Conservation (phyloP, 1,140 invertebrate genomes). For the Theocolax elegans region DNA sequence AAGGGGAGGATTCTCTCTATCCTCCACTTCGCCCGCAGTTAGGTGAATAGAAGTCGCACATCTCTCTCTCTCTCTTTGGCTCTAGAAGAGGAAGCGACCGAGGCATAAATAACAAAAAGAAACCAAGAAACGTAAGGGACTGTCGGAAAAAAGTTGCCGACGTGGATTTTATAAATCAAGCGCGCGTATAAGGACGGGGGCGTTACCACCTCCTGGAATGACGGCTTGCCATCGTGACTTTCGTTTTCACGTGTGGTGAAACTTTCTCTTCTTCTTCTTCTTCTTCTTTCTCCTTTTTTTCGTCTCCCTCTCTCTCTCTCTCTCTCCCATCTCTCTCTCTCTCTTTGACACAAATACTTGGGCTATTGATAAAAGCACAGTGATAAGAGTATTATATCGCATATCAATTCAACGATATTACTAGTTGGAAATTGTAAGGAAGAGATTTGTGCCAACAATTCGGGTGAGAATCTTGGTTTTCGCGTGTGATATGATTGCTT, state of each 20-base stretch:
- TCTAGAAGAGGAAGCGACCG: no score
- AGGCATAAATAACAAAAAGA: background rate
- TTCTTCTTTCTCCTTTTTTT: background rate
- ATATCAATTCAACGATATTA: no score
- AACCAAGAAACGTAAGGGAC: background rate
- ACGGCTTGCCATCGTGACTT: background rate
- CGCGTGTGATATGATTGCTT: no score
- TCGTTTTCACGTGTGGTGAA: background rate
- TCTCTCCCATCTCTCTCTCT: background rate
- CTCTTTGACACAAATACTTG: background rate
- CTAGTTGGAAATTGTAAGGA: background rate
- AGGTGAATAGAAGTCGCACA: background rate
- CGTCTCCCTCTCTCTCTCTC: background rate
- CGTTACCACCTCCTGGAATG: no score
- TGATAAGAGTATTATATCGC: no score
- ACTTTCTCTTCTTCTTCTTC: background rate
- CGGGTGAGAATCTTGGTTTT: no score
- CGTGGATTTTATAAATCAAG: conserved; percentile 25
- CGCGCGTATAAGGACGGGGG: background rate
- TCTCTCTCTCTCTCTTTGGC: background rate
- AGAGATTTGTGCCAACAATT: no score
- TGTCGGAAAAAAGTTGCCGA: conserved; percentile 10
- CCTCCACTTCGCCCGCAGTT: no score
- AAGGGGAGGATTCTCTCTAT: no score
- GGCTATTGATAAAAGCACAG: background rate